Base-by-base conservation (phyloP, 2,797 vertebrate genomes). In the Calcarius lapponicus region DNA sequence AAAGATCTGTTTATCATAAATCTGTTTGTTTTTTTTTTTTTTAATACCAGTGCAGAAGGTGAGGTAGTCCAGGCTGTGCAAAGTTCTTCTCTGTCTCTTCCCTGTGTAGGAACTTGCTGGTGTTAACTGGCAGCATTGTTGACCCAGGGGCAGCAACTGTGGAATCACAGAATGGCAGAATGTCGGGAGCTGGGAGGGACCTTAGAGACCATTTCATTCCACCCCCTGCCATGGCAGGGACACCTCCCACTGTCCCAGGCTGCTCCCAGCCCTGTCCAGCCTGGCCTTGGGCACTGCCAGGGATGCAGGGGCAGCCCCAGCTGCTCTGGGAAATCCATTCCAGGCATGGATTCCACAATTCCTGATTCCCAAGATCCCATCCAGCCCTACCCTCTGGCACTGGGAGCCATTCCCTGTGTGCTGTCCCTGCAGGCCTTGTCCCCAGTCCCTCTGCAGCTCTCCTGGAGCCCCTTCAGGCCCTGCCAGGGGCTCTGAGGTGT, bases 201-300 rank as follows among this genome's bases (percentile, higher is more conserved):
- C 32, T 51, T 58, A 25, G n/a, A 72, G 56, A 28, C 17, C 19
- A n/a, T 12, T 24, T 32, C 3, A 8, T 51, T 18, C 28, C 43
- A 48, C 8, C 6, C 14, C 8, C 7, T 50, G 32, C 43, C 32
- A 17, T 3, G 57, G 24, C 28, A 65, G n/a, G 28, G 4, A 38
- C 19, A 14, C 32, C 11, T 51, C 2, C n/a, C n/a, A 14, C 51
- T 8, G 0, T 11, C 26, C 32, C 74, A 65, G 13, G 15, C n/a
- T 22, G 32, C 43, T 57, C 26, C 18, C 11, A 32, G 7, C 36
- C 26, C 14, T 1, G 0, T 4, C 22, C 28, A 43, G 0, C 21
- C n/a, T 69, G 64, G 19, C 54, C 83, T 54, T 2, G 40, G 2
- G 2, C 64, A 76, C 48, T 69, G 0, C 19, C 24, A 85, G n/a